These are phyloP conservation scores for Trogon surrucura DNA, from an alignment of 2,113 vertebrate species.

Conservation along the genomic window DNA sequence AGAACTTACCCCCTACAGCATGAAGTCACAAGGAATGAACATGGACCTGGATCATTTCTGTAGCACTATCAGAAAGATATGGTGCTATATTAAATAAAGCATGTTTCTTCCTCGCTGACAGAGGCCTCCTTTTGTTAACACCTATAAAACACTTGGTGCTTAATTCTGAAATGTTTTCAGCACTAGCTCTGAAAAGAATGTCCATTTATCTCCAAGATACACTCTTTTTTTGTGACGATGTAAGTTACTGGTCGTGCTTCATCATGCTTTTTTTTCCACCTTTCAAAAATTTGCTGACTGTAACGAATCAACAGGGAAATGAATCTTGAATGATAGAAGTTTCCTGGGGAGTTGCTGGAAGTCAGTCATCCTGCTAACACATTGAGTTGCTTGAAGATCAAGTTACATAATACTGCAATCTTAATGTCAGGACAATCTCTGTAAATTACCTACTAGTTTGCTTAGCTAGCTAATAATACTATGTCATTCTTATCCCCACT, in stretches of 20 bases:
- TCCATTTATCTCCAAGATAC: background rate
- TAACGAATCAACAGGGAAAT: background rate
- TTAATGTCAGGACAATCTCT: background rate
- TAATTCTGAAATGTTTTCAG: background rate
- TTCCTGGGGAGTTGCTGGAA: background rate
- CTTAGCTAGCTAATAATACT: background rate
- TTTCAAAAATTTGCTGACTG: background rate
- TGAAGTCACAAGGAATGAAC: background rate
- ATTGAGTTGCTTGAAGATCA: background rate
- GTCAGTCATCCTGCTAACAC: background rate
- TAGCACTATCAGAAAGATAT: background rate
- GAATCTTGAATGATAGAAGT: background rate
- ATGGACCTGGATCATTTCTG: background rate
- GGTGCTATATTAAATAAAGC: background rate
- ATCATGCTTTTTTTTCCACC: background rate
- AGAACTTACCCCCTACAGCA: background rate
- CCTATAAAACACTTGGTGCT: background rate
- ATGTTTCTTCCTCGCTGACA: background rate
- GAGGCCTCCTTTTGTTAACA: background rate
- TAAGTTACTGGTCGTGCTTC: background rate
- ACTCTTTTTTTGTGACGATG: background rate
- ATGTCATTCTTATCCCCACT: accelerated
- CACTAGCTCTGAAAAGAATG: background rate
- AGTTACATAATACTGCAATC: background rate
- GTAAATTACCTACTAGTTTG: background rate